These are phyloP conservation scores for Protophormia terraenovae DNA, from an alignment of 2,888 invertebrate species.

Conservation along the genomic window DNA sequence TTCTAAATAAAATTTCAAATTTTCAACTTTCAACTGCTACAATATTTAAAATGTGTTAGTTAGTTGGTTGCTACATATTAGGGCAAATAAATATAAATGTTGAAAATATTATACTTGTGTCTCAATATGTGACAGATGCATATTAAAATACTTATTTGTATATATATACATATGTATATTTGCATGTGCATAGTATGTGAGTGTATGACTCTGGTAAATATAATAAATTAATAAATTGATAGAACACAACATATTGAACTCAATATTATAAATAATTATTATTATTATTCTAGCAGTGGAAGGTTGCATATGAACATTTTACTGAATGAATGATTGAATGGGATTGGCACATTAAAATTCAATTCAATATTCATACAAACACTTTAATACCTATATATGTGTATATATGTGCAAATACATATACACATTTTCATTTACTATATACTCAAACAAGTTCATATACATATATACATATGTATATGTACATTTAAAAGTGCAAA, in stretches of 20 bases:
- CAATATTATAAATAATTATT: slow-evolving; percentile 54
- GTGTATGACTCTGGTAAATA: slow-evolving; percentile 44
- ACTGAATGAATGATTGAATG: slow-evolving; percentile 28
- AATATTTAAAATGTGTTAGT: neutral
- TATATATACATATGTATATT: neutral
- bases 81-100: neutral
- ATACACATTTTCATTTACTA: neutral
- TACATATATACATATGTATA: neutral
- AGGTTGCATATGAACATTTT: neutral
- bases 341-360: slow-evolving; percentile 75
- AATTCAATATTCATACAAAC: slow-evolving; percentile 73
- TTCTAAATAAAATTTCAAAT: neutral
- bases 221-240: slow-evolving; percentile 67
- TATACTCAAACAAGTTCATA: neutral
- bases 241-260: slow-evolving; percentile 62
- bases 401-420: neutral
- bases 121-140: slow-evolving; percentile 42
- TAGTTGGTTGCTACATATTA: too few relatives aligned
- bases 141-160: slow-evolving; percentile 8
- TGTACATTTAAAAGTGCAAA: slow-evolving; percentile 73
- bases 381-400: neutral
- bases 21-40: neutral
- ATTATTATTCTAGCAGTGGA: slow-evolving; percentile 13
- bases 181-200: neutral
- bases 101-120: neutral